Conservation (phyloP, 1,140 invertebrate species). For the Hyles euphorbiae region DNA sequence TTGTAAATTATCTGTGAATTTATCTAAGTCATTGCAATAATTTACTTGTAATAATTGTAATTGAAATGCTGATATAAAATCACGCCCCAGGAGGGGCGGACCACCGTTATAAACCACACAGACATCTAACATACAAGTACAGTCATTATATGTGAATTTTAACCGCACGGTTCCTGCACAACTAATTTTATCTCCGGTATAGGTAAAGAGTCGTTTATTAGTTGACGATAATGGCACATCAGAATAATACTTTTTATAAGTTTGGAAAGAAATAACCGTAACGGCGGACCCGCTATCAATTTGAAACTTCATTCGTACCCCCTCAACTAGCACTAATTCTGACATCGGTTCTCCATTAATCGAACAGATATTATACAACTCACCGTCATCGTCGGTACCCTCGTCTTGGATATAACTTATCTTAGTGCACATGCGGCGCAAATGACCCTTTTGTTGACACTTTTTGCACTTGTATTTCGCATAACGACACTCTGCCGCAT, state of each 20-base stretch:
- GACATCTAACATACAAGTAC: conserved; percentile 3
- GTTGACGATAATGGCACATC: conserved; percentile 8
- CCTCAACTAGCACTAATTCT: conserved; percentile 6
- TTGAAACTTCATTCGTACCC: conserved; percentile 11
- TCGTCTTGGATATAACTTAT: conserved; percentile 5
- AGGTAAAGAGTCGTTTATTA: conserved; percentile 11
- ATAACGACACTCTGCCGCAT: conserved; percentile 2
- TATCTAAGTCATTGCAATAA: conserved; percentile 11
- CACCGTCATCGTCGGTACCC: conserved; percentile 9
- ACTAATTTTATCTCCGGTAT: conserved; percentile 6
- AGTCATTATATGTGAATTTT: conserved; percentile 6
- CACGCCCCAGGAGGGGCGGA: conserved; percentile 16
- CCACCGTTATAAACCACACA: conserved; percentile 13
- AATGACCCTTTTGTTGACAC: conserved; percentile 12
- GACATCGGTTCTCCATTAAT: conserved; percentile 12
- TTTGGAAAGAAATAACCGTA: conserved; percentile 4
- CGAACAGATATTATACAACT: conserved; percentile 14
- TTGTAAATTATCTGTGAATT: conserved; percentile 1
- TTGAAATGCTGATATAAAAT: conserved; percentile 15
- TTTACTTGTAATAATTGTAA: conserved; percentile 15
- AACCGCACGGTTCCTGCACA: conserved; percentile 5
- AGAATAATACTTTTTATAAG: conserved; percentile 5
- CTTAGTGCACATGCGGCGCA: conserved; percentile 11
- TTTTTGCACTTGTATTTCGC: conserved; percentile 1
- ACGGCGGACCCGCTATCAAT: conserved; percentile 17